Evolutionary conservation across 2,797 vertebrate genomes (phyloP).

Genomic region (Meda fulgida): DNA sequence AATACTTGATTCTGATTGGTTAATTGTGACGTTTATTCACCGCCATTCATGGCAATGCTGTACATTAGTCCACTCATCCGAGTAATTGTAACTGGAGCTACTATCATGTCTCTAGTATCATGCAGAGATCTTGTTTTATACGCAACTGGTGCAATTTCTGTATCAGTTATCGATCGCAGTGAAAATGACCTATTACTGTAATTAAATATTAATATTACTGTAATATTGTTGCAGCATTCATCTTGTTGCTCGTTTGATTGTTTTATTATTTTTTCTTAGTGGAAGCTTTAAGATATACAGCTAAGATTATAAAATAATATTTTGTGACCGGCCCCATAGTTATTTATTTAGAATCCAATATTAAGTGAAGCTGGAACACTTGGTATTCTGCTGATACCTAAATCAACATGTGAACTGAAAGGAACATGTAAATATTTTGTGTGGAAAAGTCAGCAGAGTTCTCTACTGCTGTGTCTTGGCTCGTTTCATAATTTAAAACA

Average conservation of each 20-base stretch:
- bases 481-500: not conserved
- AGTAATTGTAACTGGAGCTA: not conserved
- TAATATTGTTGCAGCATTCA: not conserved
- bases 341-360: not conserved
- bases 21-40: not conserved
- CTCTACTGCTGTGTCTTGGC: not conserved
- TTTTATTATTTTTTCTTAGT: not conserved
- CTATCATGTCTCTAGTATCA: not conserved
- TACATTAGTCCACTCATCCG: not conserved
- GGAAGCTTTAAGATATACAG: not conserved
- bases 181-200: not conserved
- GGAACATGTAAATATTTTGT: not conserved
- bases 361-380: not conserved
- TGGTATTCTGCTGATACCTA: not conserved
- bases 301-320: not conserved
- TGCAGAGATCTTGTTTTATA: not conserved
- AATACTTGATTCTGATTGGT: not conserved
- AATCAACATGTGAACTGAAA: conserved; percentile 14
- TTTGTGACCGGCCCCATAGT: not conserved
- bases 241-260: not conserved
- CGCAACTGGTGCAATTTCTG: not conserved
- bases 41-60: too few species aligned
- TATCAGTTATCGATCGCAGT: not conserved
- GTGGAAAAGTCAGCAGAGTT: not conserved
- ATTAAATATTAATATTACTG: not conserved